Evolutionary conservation across 2,888 invertebrate genomes (phyloP).

Genomic region (Phlogophora meticulosa): DNA sequence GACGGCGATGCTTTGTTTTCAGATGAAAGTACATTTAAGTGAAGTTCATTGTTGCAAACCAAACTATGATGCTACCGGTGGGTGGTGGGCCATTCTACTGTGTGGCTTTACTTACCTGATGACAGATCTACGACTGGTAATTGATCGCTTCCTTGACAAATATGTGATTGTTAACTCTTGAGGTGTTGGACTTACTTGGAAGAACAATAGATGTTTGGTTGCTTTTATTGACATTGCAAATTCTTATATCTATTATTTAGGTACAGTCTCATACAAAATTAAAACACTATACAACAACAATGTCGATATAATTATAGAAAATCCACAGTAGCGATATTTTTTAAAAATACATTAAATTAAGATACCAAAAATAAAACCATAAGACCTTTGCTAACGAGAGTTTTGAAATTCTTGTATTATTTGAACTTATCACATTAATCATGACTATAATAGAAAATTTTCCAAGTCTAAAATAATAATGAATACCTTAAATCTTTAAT

Average conservation of each 20-base stretch:
- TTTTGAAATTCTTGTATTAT: conserved; percentile 59
- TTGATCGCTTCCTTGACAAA: conserved; percentile 82
- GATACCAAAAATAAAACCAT: conserved; percentile 56
- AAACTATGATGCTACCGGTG: conserved; percentile 87
- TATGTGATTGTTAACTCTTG: conserved; percentile 64
- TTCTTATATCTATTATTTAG: not conserved
- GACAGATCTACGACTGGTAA: conserved; percentile 84
- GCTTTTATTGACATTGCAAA: not conserved
- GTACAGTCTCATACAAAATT: no score
- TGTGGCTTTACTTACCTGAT: conserved; percentile 76
- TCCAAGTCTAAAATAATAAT: conserved; percentile 31
- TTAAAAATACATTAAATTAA: conserved; percentile 21
- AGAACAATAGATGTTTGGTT: conserved; percentile 52
- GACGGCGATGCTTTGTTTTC: conserved; percentile 74
- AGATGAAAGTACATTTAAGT: conserved; percentile 74
- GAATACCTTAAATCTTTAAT: conserved; percentile 35
- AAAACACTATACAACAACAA: not conserved
- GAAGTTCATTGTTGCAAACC: conserved; percentile 82
- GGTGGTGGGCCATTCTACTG: conserved; percentile 79
- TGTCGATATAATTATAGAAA: not conserved
- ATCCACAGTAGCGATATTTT: not conserved
- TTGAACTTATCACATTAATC: conserved; percentile 70
- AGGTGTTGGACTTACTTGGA: conserved; percentile 29
- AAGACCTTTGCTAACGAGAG: conserved; percentile 65
- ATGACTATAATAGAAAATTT: conserved; percentile 47